phyloP scores from a whole-genome alignment of 2,888 invertebrate species.

The Zygothrica quintamaculata region DNA sequence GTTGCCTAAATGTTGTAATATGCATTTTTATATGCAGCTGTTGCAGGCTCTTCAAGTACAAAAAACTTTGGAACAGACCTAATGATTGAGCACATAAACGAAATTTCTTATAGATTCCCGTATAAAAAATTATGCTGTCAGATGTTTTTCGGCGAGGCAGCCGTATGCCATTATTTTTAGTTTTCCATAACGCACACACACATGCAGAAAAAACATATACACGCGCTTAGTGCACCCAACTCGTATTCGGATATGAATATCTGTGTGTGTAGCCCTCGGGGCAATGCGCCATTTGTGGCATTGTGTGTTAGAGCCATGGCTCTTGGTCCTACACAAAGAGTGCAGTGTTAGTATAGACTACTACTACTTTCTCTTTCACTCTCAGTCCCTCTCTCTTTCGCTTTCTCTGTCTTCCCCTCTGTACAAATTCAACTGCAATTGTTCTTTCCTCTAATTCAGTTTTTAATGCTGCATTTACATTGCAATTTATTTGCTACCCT shows the following conservation, averaged over 20 bases:
- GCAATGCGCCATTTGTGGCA: constrained; percentile 61
- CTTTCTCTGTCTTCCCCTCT: constrained; percentile 7
- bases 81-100: constrained; percentile 54
- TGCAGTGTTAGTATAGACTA: constrained; percentile 18
- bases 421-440: constrained; percentile 59
- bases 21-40: constrained; percentile 30
- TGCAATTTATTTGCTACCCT: constrained; percentile 71
- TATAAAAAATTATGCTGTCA: constrained; percentile 67
- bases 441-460: constrained; percentile 63
- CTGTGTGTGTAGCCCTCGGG: constrained; percentile 54
- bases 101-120: constrained; percentile 11
- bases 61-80: constrained; percentile 18
- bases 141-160: constrained; percentile 48
- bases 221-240: constrained; percentile 36
- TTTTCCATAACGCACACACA: constrained; percentile 8
- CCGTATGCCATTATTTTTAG: constrained; percentile 69
- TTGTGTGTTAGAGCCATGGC: constrained; percentile 32
- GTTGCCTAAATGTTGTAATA: background rate
- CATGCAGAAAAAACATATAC: too few species aligned
- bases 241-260: constrained; percentile 10
- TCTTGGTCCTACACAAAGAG: constrained; percentile 1
- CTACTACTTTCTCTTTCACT: constrained; percentile 1
- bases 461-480: constrained; percentile 74
- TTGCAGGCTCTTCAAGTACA: constrained; percentile 14
- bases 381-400: constrained; percentile 5